Percentiles rank a stretch among this genome's conserved stretches.
phyloP scores from a whole-genome alignment of 37 sponge, comb jelly and placozoan genomes.

The Hormiphora californensis region DNA sequence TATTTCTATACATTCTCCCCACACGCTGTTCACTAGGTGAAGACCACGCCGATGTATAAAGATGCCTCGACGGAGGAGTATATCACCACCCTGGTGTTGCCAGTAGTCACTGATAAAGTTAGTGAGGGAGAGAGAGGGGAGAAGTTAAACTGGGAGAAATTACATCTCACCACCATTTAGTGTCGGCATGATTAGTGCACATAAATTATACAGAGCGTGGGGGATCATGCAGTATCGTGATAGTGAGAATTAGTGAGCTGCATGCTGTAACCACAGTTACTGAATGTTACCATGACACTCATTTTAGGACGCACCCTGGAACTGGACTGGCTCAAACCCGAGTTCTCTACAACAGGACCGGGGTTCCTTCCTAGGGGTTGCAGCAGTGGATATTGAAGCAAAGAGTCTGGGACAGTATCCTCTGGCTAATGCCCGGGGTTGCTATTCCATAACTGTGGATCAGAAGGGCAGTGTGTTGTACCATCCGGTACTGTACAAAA shows the following conservation, averaged over 20 bases:
- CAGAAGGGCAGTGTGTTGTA: slow-evolving; percentile 35
- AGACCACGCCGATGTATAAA: slow-evolving; percentile 20
- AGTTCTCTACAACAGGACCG: background rate
- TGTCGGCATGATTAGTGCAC: too few species aligned
- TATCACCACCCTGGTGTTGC: slow-evolving; percentile 6
- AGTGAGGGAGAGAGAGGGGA: too few species aligned
- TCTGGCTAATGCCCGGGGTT: background rate
- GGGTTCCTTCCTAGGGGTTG: slow-evolving; percentile 28
- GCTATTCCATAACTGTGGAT: slow-evolving; percentile 23
- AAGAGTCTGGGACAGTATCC: slow-evolving; percentile 44
- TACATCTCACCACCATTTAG: too few species aligned
- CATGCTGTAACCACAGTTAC: too few species aligned
- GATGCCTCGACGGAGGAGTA: slow-evolving; percentile 48
- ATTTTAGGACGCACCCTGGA: background rate
- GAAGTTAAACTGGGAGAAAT: too few species aligned
- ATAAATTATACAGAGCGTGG: too few species aligned
- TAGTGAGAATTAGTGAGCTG: too few species aligned
- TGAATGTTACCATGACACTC: too few species aligned
- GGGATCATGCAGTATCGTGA: too few species aligned
- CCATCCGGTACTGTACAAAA: slow-evolving; percentile 11
- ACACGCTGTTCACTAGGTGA: too few species aligned
- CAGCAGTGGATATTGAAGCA: slow-evolving; percentile 34
- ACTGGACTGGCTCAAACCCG: background rate
- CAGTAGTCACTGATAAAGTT: background rate
- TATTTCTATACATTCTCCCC: too few species aligned